A percentile compares a stretch with the other conserved stretches of the same genome.
Conservation (phyloP, 2,888 invertebrate species). For the Drosophila mimica region DNA sequence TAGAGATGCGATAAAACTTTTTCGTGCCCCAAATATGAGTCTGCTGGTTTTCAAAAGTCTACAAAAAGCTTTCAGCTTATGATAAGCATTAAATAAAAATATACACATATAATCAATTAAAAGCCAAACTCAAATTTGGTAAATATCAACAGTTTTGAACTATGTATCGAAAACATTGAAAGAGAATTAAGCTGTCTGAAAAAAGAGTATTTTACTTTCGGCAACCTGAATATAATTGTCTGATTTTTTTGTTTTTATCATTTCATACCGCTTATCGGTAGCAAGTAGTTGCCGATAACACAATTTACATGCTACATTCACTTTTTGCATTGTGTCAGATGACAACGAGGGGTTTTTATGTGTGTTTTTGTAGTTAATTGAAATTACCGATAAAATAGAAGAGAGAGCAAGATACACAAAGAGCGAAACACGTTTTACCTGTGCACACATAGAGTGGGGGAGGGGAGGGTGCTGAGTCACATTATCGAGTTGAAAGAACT, state of each 20-base stretch:
- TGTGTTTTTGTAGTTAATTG: constrained; percentile 44
- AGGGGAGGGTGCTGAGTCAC: constrained; percentile 56
- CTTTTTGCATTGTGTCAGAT: constrained; percentile 50
- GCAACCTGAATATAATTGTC: not conserved
- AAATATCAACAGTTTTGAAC: not conserved
- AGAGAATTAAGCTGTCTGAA: not conserved
- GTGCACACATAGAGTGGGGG: constrained; percentile 4
- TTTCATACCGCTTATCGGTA: constrained; percentile 41
- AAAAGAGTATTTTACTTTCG: constrained; percentile 17
- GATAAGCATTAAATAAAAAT: not conserved
- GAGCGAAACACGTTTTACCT: constrained; percentile 70
- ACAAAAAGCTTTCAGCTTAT: not conserved
- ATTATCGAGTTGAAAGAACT: constrained; percentile 67
- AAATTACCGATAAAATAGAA: constrained; percentile 37
- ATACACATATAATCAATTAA: not conserved
- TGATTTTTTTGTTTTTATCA: constrained; percentile 25
- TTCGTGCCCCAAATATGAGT: not conserved
- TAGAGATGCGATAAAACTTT: constrained; percentile 6
- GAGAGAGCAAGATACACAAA: constrained; percentile 4
- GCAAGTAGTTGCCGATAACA: constrained; percentile 54
- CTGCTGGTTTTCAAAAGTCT: not conserved
- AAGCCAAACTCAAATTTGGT: not conserved
- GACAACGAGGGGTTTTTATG: not conserved
- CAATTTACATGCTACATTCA: constrained; percentile 61
- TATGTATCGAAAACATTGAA: not conserved